Evolutionary conservation across 2,888 invertebrate species (phyloP).

Genomic region (Physocephala rufipes): DNA sequence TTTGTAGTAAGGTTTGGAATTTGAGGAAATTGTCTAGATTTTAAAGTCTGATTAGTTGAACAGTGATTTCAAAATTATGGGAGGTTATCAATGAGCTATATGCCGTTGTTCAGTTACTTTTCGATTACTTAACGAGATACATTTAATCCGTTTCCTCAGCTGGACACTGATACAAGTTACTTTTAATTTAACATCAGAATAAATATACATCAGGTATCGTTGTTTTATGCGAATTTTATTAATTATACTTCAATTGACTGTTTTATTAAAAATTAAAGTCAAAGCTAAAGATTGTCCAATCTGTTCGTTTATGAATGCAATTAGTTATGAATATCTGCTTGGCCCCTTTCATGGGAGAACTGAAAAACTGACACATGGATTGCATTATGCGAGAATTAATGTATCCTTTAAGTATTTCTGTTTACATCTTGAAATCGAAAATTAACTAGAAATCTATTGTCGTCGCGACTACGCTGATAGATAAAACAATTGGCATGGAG

Average conservation of each 20-base stretch:
- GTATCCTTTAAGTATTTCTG: too few species aligned
- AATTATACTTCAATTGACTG: too few species aligned
- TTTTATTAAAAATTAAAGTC: slow-evolving; percentile 16
- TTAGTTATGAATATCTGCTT: slow-evolving; percentile 24
- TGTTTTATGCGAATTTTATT: too few species aligned
- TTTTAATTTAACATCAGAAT: neutral
- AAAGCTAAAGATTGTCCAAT: too few species aligned
- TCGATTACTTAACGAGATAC: too few species aligned
- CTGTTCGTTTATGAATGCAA: slow-evolving; percentile 11
- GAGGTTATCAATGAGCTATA: neutral
- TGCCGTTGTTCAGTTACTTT: neutral
- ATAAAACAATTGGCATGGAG: slow-evolving; percentile 22
- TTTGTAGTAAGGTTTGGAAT: neutral
- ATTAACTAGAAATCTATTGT: neutral
- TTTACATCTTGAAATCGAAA: too few species aligned
- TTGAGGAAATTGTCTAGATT: too few species aligned
- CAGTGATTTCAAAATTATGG: neutral
- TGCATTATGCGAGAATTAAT: too few species aligned
- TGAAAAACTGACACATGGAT: slow-evolving; percentile 18
- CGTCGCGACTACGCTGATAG: slow-evolving; percentile 19
- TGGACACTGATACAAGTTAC: too few species aligned
- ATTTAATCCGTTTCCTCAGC: too few species aligned
- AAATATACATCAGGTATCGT: too few species aligned
- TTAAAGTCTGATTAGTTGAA: neutral
- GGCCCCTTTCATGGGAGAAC: slow-evolving; percentile 15